These are phyloP conservation scores for Drosophila meridionalis DNA, from an alignment of 2,888 invertebrate species.

Conservation along the genomic window DNA sequence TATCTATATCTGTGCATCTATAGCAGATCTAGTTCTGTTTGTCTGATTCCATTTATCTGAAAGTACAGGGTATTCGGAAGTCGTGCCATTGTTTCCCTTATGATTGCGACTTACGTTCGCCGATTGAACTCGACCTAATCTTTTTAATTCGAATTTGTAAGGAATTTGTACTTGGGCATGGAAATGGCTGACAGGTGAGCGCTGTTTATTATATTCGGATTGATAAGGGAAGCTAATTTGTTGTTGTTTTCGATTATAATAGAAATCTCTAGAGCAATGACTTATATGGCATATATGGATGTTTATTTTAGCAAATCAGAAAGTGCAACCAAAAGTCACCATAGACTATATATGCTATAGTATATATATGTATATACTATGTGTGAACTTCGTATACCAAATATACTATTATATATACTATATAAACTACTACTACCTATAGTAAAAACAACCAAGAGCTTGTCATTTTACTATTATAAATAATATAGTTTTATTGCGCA, in stretches of 20 bases:
- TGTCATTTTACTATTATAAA: not conserved
- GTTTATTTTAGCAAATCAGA: not conserved
- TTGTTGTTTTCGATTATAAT: not conserved
- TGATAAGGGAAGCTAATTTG: not conserved
- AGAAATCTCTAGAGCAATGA: not conserved
- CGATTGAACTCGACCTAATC: constrained; percentile 1
- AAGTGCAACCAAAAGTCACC: not conserved
- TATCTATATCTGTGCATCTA: no score
- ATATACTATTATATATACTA: not conserved
- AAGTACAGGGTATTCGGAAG: not conserved
- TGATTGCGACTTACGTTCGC: not conserved
- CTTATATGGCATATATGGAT: not conserved
- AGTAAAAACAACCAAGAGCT: not conserved
- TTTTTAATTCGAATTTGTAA: not conserved
- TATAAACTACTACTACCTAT: not conserved
- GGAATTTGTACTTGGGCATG: constrained; percentile 1
- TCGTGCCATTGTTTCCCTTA: not conserved
- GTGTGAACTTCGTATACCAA: not conserved
- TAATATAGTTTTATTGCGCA: not conserved
- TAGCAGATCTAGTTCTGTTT: no score
- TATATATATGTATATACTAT: not conserved
- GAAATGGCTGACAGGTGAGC: constrained; percentile 1
- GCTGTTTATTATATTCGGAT: not conserved
- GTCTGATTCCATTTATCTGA: no score
- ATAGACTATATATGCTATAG: not conserved